Base-by-base conservation (phyloP, 2,888 invertebrate genomes). In the Thysanoteuthis rhombus region DNA sequence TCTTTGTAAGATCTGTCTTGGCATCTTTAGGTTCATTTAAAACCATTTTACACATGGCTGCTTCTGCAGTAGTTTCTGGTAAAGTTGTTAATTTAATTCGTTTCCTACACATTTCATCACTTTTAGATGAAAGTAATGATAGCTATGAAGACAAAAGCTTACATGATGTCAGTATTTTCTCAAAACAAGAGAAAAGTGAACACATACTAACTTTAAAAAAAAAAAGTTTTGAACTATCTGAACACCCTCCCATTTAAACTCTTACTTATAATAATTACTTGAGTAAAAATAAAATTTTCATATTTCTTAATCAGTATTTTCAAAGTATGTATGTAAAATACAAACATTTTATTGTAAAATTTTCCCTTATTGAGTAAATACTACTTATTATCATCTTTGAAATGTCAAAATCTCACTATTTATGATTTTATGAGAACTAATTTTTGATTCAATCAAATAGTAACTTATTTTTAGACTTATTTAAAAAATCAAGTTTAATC, bases 101-200 rank as follows among this genome's bases (percentile, higher is more conserved):
- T 75, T 75, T 75, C 75, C 75, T 75, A 75, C 75, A 75, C 75
- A 75, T 75, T 75, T 75, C 75, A 75, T 75, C 75, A 75, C 75
- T 75, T 75, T 75, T 36, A 75, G n/a, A n/a, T 75, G 75, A 75
- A 75, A 75, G 75, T 75, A n/a, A 75, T 75, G n/a, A 75, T 75
- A 75, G 75, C 75, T 75, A 16, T 36, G 75, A n/a, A 75, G 75
- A 75, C 75, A 75, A 75, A 75, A 75, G 75, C 75, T 75, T n/a
- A 75, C 25, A 36, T 75, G 58, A 58, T 58, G 12, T 36, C 75
- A 75, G 75, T 75, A 75, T 75, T 75, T 75, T 25, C 16, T n/a
- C 36, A 36, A 75, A 75, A 75, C 75, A 75, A 32, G n/a, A 10
- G n/a, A 75, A 75, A 75, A n/a, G n/a, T 75, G 75, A 75, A 75